phyloP scores from a whole-genome alignment of 2,888 invertebrate genomes.

The Synergus itoensis region DNA sequence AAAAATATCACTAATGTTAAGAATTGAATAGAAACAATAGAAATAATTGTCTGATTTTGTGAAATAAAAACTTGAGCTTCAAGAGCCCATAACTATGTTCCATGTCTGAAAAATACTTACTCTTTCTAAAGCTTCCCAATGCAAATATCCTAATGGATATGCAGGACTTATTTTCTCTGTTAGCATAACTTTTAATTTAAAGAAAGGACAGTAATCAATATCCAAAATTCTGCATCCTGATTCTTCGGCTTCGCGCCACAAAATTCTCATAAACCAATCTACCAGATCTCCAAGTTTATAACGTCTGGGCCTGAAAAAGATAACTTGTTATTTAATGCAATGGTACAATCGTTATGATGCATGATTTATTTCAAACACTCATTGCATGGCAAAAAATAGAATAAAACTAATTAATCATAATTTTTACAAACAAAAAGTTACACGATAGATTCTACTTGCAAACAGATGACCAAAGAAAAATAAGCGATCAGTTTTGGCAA shows the following conservation, averaged over 20 bases:
- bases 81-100: too few species aligned
- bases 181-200: constrained; percentile 83
- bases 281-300: constrained; percentile 89
- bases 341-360: neutral
- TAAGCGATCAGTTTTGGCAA: too few species aligned
- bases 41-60: too few species aligned
- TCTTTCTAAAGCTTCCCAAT: constrained; percentile 90
- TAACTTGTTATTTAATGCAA: neutral
- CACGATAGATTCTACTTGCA: too few species aligned
- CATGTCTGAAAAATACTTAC: constrained; percentile 76
- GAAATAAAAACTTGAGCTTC: too few species aligned
- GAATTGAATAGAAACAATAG: neutral
- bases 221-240: constrained; percentile 87
- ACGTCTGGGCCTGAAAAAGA: constrained; percentile 84
- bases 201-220: constrained; percentile 83
- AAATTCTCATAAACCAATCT: constrained; percentile 89
- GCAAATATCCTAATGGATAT: constrained; percentile 84
- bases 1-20: constrained; percentile 53
- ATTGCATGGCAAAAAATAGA: too few species aligned
- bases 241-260: constrained; percentile 84
- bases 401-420: too few species aligned
- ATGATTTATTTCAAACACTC: neutral
- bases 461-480: too few species aligned
- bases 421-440: too few species aligned
- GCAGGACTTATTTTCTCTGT: constrained; percentile 82